A percentile compares a stretch with the other conserved stretches of the same genome.
Conservation (phyloP, 2,113 vertebrate genomes). For the Semicossyphus pulcher region DNA sequence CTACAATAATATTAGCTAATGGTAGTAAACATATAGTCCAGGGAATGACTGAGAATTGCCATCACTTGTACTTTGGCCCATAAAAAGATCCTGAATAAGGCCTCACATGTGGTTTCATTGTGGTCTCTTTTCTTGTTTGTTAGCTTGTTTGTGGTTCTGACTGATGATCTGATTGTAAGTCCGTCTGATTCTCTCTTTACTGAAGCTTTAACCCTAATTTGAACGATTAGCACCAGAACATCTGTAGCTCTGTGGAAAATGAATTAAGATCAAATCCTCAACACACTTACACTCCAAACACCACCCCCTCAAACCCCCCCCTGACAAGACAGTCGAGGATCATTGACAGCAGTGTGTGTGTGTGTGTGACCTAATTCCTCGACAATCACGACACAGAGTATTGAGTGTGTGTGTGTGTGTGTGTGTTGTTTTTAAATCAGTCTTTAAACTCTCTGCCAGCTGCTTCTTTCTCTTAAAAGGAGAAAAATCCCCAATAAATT, state of each 20-base stretch:
- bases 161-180: conserved; percentile 23
- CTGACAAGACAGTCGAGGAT: conserved; percentile 26
- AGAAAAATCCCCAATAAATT: conserved; percentile 48
- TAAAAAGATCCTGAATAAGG: background rate
- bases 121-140: background rate
- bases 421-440: conserved; percentile 38
- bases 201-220: conserved; percentile 58
- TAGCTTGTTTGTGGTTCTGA: background rate
- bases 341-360: conserved; percentile 6
- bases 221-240: conserved; percentile 66
- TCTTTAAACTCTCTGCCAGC: conserved; percentile 53
- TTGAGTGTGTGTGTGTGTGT: conserved; percentile 11
- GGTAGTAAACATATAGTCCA: too few relatives aligned
- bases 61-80: too few relatives aligned
- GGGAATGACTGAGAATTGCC: too few relatives aligned
- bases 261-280: conserved; percentile 67
- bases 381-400: conserved; percentile 37
- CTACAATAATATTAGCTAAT: too few relatives aligned
- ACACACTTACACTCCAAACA: conserved; percentile 5
- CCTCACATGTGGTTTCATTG: background rate
- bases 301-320: background rate
- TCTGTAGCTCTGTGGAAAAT: conserved; percentile 63
- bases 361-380: conserved; percentile 69
- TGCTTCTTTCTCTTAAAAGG: conserved; percentile 40
- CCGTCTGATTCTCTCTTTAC: conserved; percentile 50